Percentiles rank a stretch among this genome's conserved stretches.
Conservation (phyloP, 2,888 invertebrate genomes). For the Galerucella pusilla region DNA sequence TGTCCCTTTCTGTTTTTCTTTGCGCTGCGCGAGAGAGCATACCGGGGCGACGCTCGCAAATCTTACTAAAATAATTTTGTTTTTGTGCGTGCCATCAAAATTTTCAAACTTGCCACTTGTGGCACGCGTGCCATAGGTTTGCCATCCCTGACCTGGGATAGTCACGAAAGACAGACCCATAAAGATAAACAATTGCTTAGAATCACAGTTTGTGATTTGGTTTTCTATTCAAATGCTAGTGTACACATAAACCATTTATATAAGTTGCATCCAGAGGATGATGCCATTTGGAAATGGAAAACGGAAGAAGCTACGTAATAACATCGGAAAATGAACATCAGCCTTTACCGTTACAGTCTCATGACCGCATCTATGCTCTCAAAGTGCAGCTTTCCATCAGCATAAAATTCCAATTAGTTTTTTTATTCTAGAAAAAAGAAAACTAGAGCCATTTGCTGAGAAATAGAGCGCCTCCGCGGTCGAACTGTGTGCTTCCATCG, state of each 20-base stretch:
- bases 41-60: too few relatives aligned
- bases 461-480: not conserved
- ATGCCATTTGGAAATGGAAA: not conserved
- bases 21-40: too few relatives aligned
- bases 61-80: too few relatives aligned
- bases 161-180: too few relatives aligned
- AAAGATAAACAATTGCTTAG: too few relatives aligned
- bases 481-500: not conserved
- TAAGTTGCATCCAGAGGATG: not conserved
- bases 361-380: not conserved
- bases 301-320: not conserved
- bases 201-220: too few relatives aligned
- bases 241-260: not conserved
- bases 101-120: too few relatives aligned
- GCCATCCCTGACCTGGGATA: too few relatives aligned
- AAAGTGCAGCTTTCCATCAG: slow-evolving; percentile 15
- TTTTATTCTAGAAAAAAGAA: not conserved
- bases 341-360: not conserved
- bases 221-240: not conserved
- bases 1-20: too few relatives aligned
- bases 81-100: too few relatives aligned
- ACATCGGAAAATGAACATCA: slow-evolving; percentile 12
- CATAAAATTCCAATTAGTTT: slow-evolving; percentile 17
- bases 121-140: too few relatives aligned
- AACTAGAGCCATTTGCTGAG: not conserved